Base-by-base conservation (phyloP, 2,888 invertebrate species). In the Mamestra brassicae region DNA sequence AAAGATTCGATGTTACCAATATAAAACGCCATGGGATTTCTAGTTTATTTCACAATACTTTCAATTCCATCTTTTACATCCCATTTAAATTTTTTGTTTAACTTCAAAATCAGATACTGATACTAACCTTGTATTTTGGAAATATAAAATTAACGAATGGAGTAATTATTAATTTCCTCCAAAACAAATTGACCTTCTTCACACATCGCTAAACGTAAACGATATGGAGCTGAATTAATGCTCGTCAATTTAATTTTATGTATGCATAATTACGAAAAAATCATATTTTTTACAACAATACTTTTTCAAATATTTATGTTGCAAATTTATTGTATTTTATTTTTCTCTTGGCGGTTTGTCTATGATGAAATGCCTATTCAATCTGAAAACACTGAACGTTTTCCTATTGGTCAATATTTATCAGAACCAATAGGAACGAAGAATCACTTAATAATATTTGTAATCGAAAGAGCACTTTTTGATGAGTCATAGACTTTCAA, bases 401-500 rank as follows among this genome's bases (percentile, higher is more conserved):
- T 42, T 17, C 0, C 68, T 55, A 90, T 91, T 90, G 91, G 91
- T 71, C 5, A 36, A 60, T n/a, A 0, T 0, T 11, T 0, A 7
- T 2, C 7, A 5, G 0, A 17, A 45, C 91, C 91, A 91, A 90
- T 91, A 60, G 66, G 1, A 87, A 66, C 34, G 34, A 13, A 71
- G 79, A 15, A 78, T 17, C 71, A 3, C 55, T 17, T 54, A 58
- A n/a, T 65, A 50, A 64, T 80, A 83, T 85, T 83, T 87, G 90
- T 89, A 91, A 92, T 85, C 74, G 90, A 93, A 92, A 94, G 81
- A 91, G 85, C 85, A 93, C 85, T 89, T 89, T 89, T 76, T 86
- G 94, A 93, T 96, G 96, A 96, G 95, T 96, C 96, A 96, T 95
- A 95, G 94, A 94, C 93, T 94, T 92, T 92, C 88, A 92, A 90